A percentile compares a stretch with the other conserved stretches of the same genome.
Conservation (phyloP, 2,888 invertebrate species). For the Rhogogaster chlorosoma region DNA sequence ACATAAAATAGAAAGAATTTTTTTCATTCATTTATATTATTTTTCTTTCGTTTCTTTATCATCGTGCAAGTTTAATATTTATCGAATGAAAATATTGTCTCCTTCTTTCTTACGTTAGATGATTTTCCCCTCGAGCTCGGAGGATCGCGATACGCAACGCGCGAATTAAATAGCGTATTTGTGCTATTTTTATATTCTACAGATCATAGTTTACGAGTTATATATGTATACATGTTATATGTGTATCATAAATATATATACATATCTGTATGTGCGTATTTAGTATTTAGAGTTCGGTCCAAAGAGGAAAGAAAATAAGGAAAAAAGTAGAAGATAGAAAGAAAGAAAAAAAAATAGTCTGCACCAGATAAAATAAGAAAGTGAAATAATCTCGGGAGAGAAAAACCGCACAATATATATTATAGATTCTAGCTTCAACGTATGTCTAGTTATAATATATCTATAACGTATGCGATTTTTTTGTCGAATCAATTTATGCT, state of each 20-base stretch:
- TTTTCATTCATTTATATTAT: too few species aligned
- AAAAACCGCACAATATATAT: conserved; percentile 20
- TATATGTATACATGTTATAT: neutral
- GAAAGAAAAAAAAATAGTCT: neutral
- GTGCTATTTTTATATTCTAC: conserved; percentile 72
- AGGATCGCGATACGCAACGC: neutral
- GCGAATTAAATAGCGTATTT: conserved; percentile 29
- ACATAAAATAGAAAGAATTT: too few species aligned
- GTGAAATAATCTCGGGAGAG: neutral
- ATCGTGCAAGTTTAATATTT: too few species aligned
- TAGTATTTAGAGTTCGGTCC: neutral
- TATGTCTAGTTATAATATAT: too few species aligned
- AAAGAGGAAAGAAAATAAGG: neutral
- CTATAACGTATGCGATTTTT: too few species aligned
- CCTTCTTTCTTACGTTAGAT: too few species aligned
- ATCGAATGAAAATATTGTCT: too few species aligned
- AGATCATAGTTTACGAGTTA: conserved; percentile 68
- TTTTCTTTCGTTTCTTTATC: too few species aligned
- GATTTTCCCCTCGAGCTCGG: neutral
- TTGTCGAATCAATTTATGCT: too few species aligned
- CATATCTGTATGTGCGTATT: neutral
- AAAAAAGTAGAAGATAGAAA: neutral
- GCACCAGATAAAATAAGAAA: neutral
- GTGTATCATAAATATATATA: neutral
- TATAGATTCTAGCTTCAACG: neutral